phyloP scores from a whole-genome alignment of 2,797 vertebrate genomes.

The Macrochelys suwanniensis region DNA sequence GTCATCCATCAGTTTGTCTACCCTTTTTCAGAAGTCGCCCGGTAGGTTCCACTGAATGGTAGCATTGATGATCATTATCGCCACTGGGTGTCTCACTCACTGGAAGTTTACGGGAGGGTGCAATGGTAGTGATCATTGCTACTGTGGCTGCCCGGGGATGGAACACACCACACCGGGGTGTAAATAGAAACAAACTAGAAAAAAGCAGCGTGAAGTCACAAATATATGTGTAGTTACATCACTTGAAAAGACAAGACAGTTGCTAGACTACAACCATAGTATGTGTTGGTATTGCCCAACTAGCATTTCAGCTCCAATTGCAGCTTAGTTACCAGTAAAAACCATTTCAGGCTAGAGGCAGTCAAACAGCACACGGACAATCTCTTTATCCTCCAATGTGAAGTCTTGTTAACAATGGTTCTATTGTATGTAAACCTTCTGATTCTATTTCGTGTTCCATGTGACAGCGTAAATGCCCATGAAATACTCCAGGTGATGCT shows the following conservation, averaged over 20 bases:
- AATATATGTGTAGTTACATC: not conserved
- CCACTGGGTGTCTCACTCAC: slow-evolving; percentile 79
- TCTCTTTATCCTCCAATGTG: not conserved
- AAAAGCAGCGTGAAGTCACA: not conserved
- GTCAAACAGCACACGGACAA: not conserved
- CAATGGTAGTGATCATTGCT: not conserved
- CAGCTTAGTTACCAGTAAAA: not conserved
- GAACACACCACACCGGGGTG: not conserved
- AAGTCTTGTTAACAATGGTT: not conserved
- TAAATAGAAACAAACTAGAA: not conserved
- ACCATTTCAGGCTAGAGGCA: not conserved
- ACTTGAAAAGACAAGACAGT: not conserved
- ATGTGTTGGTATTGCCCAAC: fast-evolving
- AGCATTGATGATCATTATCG: not conserved
- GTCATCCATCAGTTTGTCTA: not conserved
- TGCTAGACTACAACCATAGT: fast-evolving
- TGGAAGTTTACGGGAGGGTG: slow-evolving; percentile 25
- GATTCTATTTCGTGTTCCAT: not conserved
- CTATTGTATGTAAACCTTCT: not conserved
- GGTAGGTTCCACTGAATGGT: not conserved
- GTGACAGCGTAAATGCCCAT: not conserved
- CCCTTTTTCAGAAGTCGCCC: not conserved
- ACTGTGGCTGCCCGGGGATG: not conserved
- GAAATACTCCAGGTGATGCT: not conserved
- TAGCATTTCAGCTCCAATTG: not conserved